phyloP scores from a whole-genome alignment of 2,797 vertebrate genomes.

The Malurus splendens region DNA sequence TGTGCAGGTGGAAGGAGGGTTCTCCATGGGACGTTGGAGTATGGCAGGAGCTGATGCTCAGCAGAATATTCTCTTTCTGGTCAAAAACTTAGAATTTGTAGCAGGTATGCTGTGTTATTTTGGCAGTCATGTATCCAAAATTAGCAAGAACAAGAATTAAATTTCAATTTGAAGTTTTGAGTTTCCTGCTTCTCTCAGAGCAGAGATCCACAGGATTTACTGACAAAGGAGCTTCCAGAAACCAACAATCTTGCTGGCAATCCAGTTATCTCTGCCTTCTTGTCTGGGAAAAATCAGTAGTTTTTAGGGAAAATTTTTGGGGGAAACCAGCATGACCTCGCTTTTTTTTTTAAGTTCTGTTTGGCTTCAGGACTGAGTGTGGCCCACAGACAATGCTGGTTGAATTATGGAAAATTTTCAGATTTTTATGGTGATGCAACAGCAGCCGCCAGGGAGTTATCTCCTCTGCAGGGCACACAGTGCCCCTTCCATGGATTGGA shows the following conservation, averaged over 20 bases:
- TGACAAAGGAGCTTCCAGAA: not conserved
- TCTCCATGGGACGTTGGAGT: rapidly evolving
- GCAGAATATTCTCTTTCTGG: not conserved
- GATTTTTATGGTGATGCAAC: not conserved
- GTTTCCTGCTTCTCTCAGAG: not conserved
- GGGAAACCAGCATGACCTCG: not conserved
- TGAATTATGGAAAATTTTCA: not conserved
- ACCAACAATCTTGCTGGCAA: not conserved
- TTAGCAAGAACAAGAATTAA: not conserved
- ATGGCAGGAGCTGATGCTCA: not conserved
- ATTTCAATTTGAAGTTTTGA: not conserved
- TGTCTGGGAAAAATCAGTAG: not conserved
- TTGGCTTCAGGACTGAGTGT: not conserved
- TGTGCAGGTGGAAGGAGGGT: not conserved
- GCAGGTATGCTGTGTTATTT: not conserved
- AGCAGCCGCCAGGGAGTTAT: not conserved
- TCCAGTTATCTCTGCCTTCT: not conserved
- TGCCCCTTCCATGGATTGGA: not conserved
- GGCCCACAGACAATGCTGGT: not conserved
- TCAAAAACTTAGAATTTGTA: not conserved
- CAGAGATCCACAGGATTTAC: not conserved
- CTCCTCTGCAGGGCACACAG: not conserved
- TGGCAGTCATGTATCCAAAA: not conserved
- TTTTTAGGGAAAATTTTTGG: not conserved
- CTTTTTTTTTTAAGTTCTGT: not conserved